phyloP scores from a whole-genome alignment of 2,888 invertebrate genomes.

The Agrypnus murinus region DNA sequence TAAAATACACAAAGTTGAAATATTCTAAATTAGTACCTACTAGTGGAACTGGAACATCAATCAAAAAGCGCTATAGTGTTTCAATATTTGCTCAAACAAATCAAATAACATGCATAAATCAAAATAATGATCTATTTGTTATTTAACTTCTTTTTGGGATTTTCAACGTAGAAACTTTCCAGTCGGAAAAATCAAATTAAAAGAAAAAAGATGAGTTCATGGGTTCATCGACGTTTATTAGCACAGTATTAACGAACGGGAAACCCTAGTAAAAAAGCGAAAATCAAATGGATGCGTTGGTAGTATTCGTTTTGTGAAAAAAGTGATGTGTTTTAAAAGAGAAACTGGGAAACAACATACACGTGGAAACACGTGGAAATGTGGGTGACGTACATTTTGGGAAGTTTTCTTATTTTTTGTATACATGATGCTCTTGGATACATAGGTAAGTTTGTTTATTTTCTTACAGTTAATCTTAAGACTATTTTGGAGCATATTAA shows the following conservation, averaged over 20 bases:
- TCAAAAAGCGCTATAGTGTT: too few species aligned
- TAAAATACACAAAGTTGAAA: too few species aligned
- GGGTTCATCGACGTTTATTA: not conserved
- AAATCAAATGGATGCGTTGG: not conserved
- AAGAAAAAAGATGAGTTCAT: not conserved
- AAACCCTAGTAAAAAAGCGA: not conserved
- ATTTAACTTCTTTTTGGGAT: too few species aligned
- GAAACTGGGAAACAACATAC: conserved; percentile 24
- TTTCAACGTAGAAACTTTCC: too few species aligned
- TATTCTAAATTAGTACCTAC: too few species aligned
- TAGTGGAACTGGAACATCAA: too few species aligned
- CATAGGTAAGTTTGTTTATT: conserved; percentile 56
- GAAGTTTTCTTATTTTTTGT: conserved; percentile 41
- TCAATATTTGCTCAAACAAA: too few species aligned
- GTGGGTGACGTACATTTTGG: conserved; percentile 36
- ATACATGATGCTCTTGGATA: conserved; percentile 46
- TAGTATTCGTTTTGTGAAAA: not conserved
- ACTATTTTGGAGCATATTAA: too few species aligned
- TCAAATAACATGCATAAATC: too few species aligned
- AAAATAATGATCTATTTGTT: too few species aligned
- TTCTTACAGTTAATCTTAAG: too few species aligned
- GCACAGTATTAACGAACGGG: not conserved
- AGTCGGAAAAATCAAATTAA: too few species aligned
- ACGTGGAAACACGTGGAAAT: conserved; percentile 46
- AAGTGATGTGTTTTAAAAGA: conserved; percentile 48